These are phyloP conservation scores for Pollachius pollachius DNA, from an alignment of 2,113 vertebrate genomes.

Conservation along the genomic window DNA sequence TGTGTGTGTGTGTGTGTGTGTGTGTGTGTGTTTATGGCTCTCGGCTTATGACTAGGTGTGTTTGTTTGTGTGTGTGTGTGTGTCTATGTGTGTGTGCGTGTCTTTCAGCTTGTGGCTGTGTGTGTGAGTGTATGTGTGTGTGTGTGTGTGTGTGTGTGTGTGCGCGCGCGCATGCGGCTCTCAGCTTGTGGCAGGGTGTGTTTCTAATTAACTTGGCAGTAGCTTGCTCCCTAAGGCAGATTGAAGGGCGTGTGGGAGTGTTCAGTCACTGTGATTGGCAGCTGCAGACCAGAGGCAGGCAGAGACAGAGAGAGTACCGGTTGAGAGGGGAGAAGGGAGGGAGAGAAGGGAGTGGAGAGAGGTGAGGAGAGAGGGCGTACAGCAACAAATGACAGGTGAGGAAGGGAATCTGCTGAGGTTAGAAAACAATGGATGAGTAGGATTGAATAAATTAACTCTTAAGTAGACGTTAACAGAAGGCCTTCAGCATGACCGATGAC, in stretches of 20 bases:
- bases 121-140: neutral
- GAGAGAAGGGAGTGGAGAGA: neutral
- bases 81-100: no score
- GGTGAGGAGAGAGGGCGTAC: neutral
- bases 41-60: no score
- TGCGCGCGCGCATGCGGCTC: constrained; percentile 3
- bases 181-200: constrained; percentile 8
- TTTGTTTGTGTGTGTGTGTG: no score
- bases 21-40: no score
- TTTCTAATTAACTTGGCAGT: constrained; percentile 48
- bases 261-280: constrained; percentile 36
- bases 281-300: constrained; percentile 21
- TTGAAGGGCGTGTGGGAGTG: constrained; percentile 19
- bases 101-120: no score
- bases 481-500: no score
- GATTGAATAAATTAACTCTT: no score
- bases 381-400: neutral
- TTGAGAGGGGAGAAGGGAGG: constrained; percentile 2
- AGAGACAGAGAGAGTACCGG: neutral
- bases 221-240: constrained; percentile 36
- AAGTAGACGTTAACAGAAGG: no score
- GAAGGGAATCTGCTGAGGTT: neutral
- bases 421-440: neutral
- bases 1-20: no score
- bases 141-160: constrained; percentile 16